A percentile compares a stretch with the other conserved stretches of the same genome.
Evolutionary conservation across 2,888 invertebrate species (phyloP).

Genomic region (Heliothis peltigera): DNA sequence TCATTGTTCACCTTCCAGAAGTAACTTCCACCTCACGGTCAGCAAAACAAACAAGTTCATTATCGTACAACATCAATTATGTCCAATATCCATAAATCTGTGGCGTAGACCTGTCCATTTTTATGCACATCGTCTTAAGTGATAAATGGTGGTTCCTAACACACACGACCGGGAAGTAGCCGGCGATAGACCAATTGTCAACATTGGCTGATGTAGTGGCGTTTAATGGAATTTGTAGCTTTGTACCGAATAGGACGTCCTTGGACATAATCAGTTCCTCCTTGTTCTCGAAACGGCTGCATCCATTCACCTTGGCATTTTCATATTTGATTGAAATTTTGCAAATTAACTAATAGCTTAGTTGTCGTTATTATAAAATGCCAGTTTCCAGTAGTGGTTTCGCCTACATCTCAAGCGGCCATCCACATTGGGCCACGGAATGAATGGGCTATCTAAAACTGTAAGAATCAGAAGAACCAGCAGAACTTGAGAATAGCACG

Average conservation of each 20-base stretch:
- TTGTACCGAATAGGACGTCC: background rate
- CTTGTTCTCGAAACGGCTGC: background rate
- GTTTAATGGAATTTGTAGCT: conserved; percentile 15
- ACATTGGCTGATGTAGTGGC: conserved; percentile 55
- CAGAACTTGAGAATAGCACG: too few species aligned
- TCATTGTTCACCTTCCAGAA: background rate
- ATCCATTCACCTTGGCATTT: too few species aligned
- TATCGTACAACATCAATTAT: conserved; percentile 38
- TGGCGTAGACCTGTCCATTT: conserved; percentile 66
- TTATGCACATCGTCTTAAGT: conserved; percentile 74
- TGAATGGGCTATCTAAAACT: too few species aligned
- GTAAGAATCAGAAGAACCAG: too few species aligned
- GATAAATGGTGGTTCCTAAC: conserved; percentile 74
- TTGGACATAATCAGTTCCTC: background rate
- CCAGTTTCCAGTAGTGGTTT: too few species aligned
- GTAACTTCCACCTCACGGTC: background rate
- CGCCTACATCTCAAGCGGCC: too few species aligned
- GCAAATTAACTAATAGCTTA: too few species aligned
- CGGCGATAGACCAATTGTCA: conserved; percentile 69
- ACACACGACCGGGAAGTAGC: conserved; percentile 74
- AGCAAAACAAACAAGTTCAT: conserved; percentile 7
- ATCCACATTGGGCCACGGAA: too few species aligned
- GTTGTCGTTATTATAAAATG: too few species aligned
- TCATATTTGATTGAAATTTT: too few species aligned
- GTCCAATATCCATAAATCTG: conserved; percentile 69